Evolutionary conservation across 2,888 invertebrate species (phyloP).

Genomic region (Pammene aurita): DNA sequence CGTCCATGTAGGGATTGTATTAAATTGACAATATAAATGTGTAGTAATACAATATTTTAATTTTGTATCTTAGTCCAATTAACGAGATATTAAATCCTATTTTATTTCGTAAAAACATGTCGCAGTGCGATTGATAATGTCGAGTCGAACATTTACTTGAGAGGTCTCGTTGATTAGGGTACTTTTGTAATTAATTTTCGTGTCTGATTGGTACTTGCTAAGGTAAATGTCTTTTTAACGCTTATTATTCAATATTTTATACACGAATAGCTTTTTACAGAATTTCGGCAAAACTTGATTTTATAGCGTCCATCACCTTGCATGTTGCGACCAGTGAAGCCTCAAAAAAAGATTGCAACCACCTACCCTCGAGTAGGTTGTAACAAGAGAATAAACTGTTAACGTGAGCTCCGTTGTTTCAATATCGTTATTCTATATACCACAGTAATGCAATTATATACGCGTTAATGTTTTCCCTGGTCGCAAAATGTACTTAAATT

Average conservation of each 20-base stretch:
- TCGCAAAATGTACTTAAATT: neutral
- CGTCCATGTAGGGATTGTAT: slow-evolving; percentile 72
- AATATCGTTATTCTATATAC: too few species aligned
- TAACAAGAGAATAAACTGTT: too few species aligned
- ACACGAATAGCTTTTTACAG: slow-evolving; percentile 28
- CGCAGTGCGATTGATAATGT: neutral
- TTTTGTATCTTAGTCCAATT: slow-evolving; percentile 17
- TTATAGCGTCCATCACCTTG: neutral
- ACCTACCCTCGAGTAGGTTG: too few species aligned
- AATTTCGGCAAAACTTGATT: neutral
- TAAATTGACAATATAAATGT: slow-evolving; percentile 75
- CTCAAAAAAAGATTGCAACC: neutral
- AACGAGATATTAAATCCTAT: slow-evolving; percentile 6
- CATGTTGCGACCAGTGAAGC: neutral
- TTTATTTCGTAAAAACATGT: neutral
- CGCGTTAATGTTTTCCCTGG: neutral
- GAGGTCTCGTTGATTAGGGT: slow-evolving; percentile 6
- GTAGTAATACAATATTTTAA: slow-evolving; percentile 44
- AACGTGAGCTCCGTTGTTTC: too few species aligned
- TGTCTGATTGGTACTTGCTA: slow-evolving; percentile 31
- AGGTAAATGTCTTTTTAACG: slow-evolving; percentile 30
- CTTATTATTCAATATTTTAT: slow-evolving; percentile 34
- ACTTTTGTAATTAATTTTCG: slow-evolving; percentile 21
- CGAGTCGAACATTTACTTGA: neutral
- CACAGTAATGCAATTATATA: too few species aligned